phyloP scores from a whole-genome alignment of 1,140 invertebrate genomes.

The Euglossa dilemma region DNA sequence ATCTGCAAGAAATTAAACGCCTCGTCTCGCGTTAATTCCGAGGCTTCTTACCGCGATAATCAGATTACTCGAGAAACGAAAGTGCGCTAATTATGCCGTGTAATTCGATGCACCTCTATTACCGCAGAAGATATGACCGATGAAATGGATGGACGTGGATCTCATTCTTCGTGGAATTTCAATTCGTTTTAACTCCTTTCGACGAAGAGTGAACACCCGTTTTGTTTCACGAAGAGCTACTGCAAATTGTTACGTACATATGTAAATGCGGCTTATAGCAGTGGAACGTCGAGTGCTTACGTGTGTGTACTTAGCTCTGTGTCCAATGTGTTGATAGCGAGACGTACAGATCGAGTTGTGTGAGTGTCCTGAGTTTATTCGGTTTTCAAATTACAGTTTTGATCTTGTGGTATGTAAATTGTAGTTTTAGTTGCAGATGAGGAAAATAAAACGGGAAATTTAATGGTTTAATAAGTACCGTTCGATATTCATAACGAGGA shows the following conservation, averaged over 20 bases:
- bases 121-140: not conserved
- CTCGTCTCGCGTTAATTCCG: conserved; percentile 9
- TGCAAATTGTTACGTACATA: not conserved
- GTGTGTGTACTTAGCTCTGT: not conserved
- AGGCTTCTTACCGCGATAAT: conserved; percentile 19
- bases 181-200: not conserved
- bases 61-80: conserved; percentile 37
- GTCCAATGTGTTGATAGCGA: not conserved
- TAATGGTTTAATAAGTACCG: too few relatives aligned
- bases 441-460: not conserved
- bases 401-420: not conserved
- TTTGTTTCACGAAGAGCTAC: not conserved
- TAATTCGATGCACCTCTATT: not conserved
- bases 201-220: not conserved
- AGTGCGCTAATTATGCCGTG: conserved; percentile 11
- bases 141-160: not conserved
- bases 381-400: not conserved
- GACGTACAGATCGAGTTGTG: not conserved
- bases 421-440: not conserved
- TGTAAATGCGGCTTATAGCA: not conserved
- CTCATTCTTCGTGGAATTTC: not conserved
- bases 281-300: not conserved
- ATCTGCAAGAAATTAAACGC: conserved; percentile 13
- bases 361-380: not conserved
- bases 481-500: too few relatives aligned